Base-by-base conservation (phyloP, 2,113 vertebrate species). In the Hippolais icterina region DNA sequence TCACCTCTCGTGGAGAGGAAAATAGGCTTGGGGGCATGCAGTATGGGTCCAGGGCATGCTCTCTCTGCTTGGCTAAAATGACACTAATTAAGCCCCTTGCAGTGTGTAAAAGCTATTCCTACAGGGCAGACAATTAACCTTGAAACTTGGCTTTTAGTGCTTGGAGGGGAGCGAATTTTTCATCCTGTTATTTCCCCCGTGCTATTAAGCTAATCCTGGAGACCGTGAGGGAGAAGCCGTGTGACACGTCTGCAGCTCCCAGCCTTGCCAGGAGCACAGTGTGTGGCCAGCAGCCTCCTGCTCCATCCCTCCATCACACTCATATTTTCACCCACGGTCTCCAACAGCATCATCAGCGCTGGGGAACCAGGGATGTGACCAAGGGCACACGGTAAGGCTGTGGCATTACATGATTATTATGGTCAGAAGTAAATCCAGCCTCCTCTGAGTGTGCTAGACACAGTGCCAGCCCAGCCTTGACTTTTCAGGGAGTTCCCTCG, bases 51-150 rank as follows among this genome's bases (percentile, higher is more conserved):
- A 69, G 91, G 86, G 87, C 87, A 2, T 0, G 25, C 83, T 87
- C 92, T 91, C 83, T 89, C 94, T 85, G 89, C 97, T 90, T 91
- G 95, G 92, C 96, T 96, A 91, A 91, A 91, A 89, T 83, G 95
- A 94, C 91, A 74, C 94, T 97, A 94, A 97, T 97, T 94, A 97
- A 96, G 83, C 90, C 88, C 89, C 88, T 96, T 4, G 60, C 87
- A 77, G 95, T 12, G 78, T 57, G 70, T 83, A 31, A 94, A 87
- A 87, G 95, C 94, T 93, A 76, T 92, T 96, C 93, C 95, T 92
- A 94, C 83, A 91, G 83, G 83, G 93, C 72, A 91, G 90, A 91
- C 93, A 89, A 92, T 96, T 97, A 96, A 97, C 94, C 97, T 95
- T 90, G 87, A 82, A 91, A 93, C 92, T 94, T 89, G 90, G 96